Percentiles rank a stretch among this genome's conserved stretches.
Evolutionary conservation across 30 jellyfish, hydroid and myxozoan species (phyloP).

Genomic region (Morbakka virulenta): DNA sequence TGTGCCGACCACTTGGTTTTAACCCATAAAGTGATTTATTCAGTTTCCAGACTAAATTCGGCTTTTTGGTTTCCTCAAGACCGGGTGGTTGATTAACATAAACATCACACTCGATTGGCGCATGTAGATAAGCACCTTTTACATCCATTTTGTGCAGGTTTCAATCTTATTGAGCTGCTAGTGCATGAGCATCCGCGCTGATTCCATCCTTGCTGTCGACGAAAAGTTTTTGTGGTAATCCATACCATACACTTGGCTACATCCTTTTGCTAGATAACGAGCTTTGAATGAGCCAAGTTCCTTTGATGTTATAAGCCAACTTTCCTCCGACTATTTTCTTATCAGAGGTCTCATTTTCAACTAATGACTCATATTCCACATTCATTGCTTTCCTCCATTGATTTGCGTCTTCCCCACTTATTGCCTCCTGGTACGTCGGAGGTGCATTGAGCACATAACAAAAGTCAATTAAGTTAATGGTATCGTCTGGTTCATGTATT

Average conservation of each 20-base stretch:
- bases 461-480: not conserved
- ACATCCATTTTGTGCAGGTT: slow-evolving; percentile 6
- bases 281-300: not conserved
- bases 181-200: slow-evolving; percentile 39
- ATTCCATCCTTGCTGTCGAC: slow-evolving; percentile 59
- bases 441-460: not conserved
- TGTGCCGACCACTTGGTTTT: slow-evolving; percentile 59
- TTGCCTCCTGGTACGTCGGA: not conserved
- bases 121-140: slow-evolving; percentile 50
- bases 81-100: slow-evolving; percentile 52
- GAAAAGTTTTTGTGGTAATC: not conserved
- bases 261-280: not conserved
- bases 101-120: slow-evolving; percentile 48
- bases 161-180: slow-evolving; percentile 26
- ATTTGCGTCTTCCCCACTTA: not conserved
- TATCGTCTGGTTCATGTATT: too few relatives aligned
- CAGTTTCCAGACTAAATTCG: slow-evolving; percentile 50
- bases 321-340: not conserved
- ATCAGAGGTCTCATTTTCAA: not conserved
- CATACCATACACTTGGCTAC: not conserved
- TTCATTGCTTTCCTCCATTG: not conserved
- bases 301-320: not conserved
- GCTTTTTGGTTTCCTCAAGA: not conserved
- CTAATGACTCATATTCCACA: not conserved
- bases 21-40: slow-evolving; percentile 69